Base-by-base conservation (phyloP, 1,140 invertebrate species). In the Euwallacea similis region DNA sequence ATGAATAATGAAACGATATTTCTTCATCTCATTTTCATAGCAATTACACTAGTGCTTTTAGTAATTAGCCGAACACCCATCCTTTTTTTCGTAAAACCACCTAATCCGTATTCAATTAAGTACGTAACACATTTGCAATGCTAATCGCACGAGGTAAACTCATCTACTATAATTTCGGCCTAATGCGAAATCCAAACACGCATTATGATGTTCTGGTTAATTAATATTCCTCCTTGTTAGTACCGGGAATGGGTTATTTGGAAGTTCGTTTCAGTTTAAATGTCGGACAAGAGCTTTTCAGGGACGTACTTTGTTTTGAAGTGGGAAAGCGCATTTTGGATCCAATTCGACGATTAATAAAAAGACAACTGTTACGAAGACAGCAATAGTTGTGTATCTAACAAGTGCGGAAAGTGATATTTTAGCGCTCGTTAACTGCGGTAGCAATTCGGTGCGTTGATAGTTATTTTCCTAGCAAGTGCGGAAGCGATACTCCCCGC, bases 21-120 rank as follows among this genome's bases (percentile, higher is more conserved):
- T 50, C 50, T n/a, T 21, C 13, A 15, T 13, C 62, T 64, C 15
- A 64, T 64, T 64, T 64, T 64, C 62, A 64, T 64, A 50, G 62
- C 44, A 50, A 64, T 64, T 64, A 64, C 44, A n/a, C n/a, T n/a
- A 15, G 43, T 46, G 43, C n/a, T 46, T 21, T 64, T 21, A 43
- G 62, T 64, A 64, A 64, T 64, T 64, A 64, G 62, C 42, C 59
- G 11, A 43, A 21, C 7, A 21, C 8, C 62, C 62, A 13, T 64
- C 62, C 42, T 41, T 64, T 64, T 63, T 64, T 64, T 63, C 44
- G 2, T 43, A 64, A 64, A 64, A 64, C 3, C 62, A n/a, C 13
- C 62, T 50, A 50, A 64, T 64, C 62, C 62, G 43, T 64, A 64
- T 64, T 64, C 62, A 64, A 64, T 64, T 64, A 47, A 46, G 62